phyloP scores from a whole-genome alignment of 2,113 vertebrate species.

The Ursus arctos region DNA sequence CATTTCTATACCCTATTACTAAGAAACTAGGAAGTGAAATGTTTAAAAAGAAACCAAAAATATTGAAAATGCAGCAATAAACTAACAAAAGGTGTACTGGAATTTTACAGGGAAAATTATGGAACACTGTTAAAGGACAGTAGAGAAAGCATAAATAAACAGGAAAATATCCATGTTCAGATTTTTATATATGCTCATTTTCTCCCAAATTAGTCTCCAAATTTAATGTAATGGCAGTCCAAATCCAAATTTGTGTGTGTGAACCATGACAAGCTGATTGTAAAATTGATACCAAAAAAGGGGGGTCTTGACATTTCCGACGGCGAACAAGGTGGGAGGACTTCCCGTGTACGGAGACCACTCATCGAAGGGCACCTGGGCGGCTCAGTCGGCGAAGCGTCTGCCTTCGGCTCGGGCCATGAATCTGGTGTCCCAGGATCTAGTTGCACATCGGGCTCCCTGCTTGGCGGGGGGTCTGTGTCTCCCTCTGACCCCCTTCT shows the following conservation, averaged over 20 bases:
- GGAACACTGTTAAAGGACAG: background rate
- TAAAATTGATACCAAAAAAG: constrained; percentile 6
- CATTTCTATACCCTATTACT: background rate
- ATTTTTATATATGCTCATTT: background rate
- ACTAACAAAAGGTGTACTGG: background rate
- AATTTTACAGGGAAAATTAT: background rate
- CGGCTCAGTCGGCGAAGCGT: no score
- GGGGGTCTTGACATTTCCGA: background rate
- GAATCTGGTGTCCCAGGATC: no score
- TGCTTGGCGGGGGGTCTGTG: no score
- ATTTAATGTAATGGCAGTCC: background rate
- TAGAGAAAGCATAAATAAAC: background rate
- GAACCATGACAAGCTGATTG: background rate
- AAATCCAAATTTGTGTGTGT: background rate
- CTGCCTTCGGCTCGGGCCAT: no score
- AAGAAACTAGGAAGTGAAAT: background rate
- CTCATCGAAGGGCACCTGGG: no score
- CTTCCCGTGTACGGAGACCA: no score
- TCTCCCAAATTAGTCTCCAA: background rate
- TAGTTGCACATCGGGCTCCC: no score
- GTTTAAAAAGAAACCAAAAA: background rate
- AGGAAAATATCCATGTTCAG: background rate
- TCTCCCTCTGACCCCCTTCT: no score
- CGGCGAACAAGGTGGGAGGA: background rate
- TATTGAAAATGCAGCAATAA: constrained; percentile 6